Conservation (phyloP, 2,888 invertebrate species). For the Scaptomyza parva region DNA sequence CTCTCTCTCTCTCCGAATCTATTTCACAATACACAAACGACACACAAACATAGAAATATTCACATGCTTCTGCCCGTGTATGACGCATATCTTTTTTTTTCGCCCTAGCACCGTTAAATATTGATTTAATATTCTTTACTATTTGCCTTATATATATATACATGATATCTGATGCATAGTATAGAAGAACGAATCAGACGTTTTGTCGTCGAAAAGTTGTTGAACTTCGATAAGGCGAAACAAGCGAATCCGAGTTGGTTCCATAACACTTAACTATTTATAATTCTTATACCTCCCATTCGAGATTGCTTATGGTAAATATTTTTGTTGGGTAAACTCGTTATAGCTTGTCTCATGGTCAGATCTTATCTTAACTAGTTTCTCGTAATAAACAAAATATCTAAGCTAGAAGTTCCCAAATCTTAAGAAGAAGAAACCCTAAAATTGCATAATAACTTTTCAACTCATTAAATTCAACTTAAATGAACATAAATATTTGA, state of each 20-base stretch:
- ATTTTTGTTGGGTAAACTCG: slow-evolving; percentile 27
- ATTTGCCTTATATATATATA: slow-evolving; percentile 24
- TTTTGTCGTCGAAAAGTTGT: slow-evolving; percentile 61
- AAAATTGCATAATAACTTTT: not conserved
- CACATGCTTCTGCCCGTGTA: slow-evolving; percentile 15
- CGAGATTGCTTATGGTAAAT: slow-evolving; percentile 31
- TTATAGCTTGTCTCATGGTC: slow-evolving; percentile 16
- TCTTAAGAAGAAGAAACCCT: no score
- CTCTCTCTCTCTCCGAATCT: not conserved
- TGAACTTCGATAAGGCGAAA: slow-evolving; percentile 49
- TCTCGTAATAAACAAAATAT: no score
- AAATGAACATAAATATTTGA: no score
- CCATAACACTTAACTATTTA: slow-evolving; percentile 34
- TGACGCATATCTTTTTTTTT: slow-evolving; percentile 67
- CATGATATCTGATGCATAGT: slow-evolving; percentile 6
- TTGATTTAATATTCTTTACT: slow-evolving; percentile 73
- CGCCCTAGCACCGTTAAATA: slow-evolving; percentile 76
- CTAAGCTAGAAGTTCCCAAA: no score
- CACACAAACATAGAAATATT: slow-evolving; percentile 31
- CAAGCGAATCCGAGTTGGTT: slow-evolving; percentile 22
- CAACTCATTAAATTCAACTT: not conserved
- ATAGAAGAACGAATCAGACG: slow-evolving; percentile 58
- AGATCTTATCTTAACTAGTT: not conserved
- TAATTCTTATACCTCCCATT: slow-evolving; percentile 13
- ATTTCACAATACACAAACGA: slow-evolving; percentile 10